phyloP scores from a whole-genome alignment of 2,113 vertebrate species.

The Parotia lawesii region DNA sequence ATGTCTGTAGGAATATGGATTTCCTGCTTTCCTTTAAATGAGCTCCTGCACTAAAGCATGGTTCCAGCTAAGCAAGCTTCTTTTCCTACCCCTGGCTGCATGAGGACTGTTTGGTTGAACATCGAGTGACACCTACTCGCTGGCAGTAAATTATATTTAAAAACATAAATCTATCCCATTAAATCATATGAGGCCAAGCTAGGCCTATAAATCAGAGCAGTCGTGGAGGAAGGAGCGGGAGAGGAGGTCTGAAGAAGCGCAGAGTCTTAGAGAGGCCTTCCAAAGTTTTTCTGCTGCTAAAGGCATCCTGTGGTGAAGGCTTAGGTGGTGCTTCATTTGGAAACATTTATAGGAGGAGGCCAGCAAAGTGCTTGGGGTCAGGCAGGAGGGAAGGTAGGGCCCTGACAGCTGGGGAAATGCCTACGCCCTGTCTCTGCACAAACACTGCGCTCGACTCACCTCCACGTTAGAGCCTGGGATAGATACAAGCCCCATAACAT shows the following conservation, averaged over 20 bases:
- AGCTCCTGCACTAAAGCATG: neutral
- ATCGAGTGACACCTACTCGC: rapidly evolving
- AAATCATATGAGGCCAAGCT: neutral
- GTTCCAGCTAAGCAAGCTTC: neutral
- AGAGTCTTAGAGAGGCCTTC: neutral
- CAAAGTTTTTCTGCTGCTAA: neutral
- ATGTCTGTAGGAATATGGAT: neutral
- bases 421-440: neutral
- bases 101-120: neutral
- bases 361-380: neutral
- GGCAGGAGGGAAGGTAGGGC: neutral
- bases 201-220: neutral
- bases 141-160: neutral
- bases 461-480: neutral
- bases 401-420: neutral
- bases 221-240: neutral
- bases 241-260: neutral
- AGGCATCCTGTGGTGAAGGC: neutral
- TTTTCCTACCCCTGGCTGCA: neutral
- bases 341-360: neutral
- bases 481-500: neutral
- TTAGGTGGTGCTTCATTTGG: neutral
- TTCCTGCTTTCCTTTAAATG: neutral
- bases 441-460: neutral
- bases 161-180: neutral